Evolutionary conservation across 2,888 invertebrate genomes (phyloP), one percentile per base, ranked within the genome.

Genomic region (Meghimatium bilineatum): DNA sequence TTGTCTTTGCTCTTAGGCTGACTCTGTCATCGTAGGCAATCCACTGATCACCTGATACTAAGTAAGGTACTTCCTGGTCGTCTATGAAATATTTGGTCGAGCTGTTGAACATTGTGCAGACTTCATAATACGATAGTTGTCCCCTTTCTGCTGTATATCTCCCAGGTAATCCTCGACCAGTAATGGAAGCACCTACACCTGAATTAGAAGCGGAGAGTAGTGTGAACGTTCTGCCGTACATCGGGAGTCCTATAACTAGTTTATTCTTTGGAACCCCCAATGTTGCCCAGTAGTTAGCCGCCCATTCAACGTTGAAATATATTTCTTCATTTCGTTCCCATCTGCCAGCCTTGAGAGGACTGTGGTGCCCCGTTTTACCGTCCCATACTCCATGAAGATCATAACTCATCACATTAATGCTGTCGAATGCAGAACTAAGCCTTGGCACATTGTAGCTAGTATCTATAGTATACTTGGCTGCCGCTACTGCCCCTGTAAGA

Each of bases 241-340:
- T 69, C 20, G 98, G 97, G 97, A 98, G 97, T 72, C 98, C 98
- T 81, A 98, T 97, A 85, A 98, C 95, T 82, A 98, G 95, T 93
- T 98, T 98, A 90, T 97, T 97, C 92, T 88, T 97, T 97, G 29
- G 98, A 97, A 17, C 98, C 96, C 82, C 98, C 97, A 91, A 97
- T 20, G 83, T 84, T 17, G 86, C 88, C 91, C 91, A 91, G 85
- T 91, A 89, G 23, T 89, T 87, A 0, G 90, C 87, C 10, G 91
- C 90, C 91, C 91, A 92, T 20, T 89, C 90, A 92, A 88, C 77
- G 74, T 88, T 89, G 0, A 87, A 77, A 72, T 82, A 80, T 17
- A n/a, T 36, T 34, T 88, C 79, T 14, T 76, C 49, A 0, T 85
- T 85, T 0, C 0, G 66, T 60, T 87, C 87, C 38, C 79, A 83